phyloP scores from a whole-genome alignment of 2,888 invertebrate species.

The Sarcophaga carnaria region DNA sequence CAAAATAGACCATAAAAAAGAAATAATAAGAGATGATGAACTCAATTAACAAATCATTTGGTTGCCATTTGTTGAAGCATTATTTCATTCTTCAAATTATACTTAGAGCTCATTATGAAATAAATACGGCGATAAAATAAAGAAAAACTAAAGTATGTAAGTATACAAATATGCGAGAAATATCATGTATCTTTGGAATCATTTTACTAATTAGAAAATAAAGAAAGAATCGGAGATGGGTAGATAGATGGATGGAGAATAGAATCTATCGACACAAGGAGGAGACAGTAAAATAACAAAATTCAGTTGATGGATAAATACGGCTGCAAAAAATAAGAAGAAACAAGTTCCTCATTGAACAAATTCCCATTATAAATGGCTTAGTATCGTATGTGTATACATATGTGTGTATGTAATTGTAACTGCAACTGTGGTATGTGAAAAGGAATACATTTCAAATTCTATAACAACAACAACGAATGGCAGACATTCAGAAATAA shows the following conservation, averaged over 20 bases:
- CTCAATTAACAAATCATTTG: no score
- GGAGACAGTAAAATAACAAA: not conserved
- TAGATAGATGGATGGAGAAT: not conserved
- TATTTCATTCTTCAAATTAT: no score
- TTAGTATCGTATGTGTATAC: not conserved
- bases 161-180: conserved; percentile 29
- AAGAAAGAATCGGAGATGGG: not conserved
- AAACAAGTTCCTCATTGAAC: no score
- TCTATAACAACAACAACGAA: conserved; percentile 25
- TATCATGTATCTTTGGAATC: conserved; percentile 7
- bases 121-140: no score
- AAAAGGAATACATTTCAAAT: conserved; percentile 19
- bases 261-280: not conserved
- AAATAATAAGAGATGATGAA: no score
- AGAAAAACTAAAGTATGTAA: no score
- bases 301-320: not conserved
- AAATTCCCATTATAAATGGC: no score
- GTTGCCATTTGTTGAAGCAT: no score
- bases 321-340: no score
- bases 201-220: conserved; percentile 39
- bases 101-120: no score
- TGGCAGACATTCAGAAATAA: conserved; percentile 16
- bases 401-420: not conserved
- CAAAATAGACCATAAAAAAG: no score
- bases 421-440: conserved; percentile 31